These are phyloP conservation scores for Thereva nobilitata DNA, from an alignment of 2,888 invertebrate genomes.

Conservation along the genomic window DNA sequence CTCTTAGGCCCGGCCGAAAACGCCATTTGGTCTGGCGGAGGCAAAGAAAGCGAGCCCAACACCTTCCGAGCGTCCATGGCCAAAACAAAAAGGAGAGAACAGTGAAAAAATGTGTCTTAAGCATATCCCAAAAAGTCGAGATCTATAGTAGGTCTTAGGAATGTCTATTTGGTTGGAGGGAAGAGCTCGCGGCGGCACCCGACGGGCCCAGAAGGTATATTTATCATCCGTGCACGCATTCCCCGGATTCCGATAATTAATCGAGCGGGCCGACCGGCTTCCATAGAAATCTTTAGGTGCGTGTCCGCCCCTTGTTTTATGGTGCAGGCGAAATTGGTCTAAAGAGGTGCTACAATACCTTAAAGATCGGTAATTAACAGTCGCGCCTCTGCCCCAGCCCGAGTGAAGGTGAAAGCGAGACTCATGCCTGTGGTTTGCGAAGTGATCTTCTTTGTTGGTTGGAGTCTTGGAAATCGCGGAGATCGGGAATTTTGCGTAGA, in stretches of 20 bases:
- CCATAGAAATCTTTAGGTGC: conserved; percentile 21
- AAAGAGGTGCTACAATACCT: conserved; percentile 29
- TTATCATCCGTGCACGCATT: conserved; percentile 39
- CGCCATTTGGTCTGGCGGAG: conserved; percentile 27
- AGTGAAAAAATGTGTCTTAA: conserved; percentile 14
- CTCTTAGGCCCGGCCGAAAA: conserved; percentile 19
- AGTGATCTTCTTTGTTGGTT: neutral
- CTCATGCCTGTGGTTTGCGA: conserved; percentile 21
- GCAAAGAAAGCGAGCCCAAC: no score
- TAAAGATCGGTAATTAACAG: conserved; percentile 22
- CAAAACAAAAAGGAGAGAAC: conserved; percentile 9
- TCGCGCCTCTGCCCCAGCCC: conserved; percentile 15
- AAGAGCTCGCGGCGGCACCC: conserved; percentile 14
- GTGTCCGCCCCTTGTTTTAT: conserved; percentile 12
- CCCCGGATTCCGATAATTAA: conserved; percentile 39
- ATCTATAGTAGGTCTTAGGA: conserved; percentile 7
- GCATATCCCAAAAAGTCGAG: conserved; percentile 2
- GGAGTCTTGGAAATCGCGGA: no score
- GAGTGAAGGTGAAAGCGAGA: conserved; percentile 5
- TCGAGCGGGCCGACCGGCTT: conserved; percentile 20
- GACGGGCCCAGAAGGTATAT: conserved; percentile 33
- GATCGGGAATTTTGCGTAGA: no score
- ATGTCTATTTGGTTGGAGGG: neutral
- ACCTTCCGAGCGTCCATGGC: neutral
- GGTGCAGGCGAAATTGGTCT: conserved; percentile 2